These are phyloP conservation scores for Oligia strigilis DNA, from an alignment of 2,888 invertebrate genomes.

Conservation along the genomic window DNA sequence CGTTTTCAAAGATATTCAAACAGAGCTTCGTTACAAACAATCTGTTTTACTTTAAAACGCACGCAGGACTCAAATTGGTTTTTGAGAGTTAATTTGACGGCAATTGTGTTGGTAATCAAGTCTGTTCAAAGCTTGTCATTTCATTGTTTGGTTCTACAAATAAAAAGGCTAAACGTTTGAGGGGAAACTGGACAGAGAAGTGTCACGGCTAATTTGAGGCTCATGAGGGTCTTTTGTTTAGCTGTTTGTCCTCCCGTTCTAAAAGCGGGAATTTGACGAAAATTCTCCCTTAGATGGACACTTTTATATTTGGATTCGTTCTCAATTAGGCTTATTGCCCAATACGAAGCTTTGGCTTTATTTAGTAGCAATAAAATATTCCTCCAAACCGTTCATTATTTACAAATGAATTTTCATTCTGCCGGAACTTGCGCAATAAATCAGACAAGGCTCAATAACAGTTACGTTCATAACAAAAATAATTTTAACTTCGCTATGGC, in stretches of 20 bases:
- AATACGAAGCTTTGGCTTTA: neutral
- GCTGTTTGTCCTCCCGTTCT: slow-evolving; percentile 52
- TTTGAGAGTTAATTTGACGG: slow-evolving; percentile 58
- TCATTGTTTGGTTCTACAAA: slow-evolving; percentile 66
- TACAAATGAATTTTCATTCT: slow-evolving; percentile 37
- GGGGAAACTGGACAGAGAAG: slow-evolving; percentile 79
- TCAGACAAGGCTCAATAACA: slow-evolving; percentile 51
- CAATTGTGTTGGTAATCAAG: slow-evolving; percentile 60
- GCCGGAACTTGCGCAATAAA: slow-evolving; percentile 50
- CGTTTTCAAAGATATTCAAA: slow-evolving; percentile 60
- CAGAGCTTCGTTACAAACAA: slow-evolving; percentile 40
- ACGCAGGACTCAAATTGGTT: slow-evolving; percentile 52
- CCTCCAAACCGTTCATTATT: slow-evolving; percentile 14
- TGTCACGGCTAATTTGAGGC: slow-evolving; percentile 81
- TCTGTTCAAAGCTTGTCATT: slow-evolving; percentile 60
- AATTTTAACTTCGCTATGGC: slow-evolving; percentile 25
- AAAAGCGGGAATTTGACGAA: slow-evolving; percentile 12
- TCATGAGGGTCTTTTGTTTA: slow-evolving; percentile 67
- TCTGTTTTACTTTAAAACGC: slow-evolving; percentile 43
- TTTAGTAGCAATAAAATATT: slow-evolving; percentile 5
- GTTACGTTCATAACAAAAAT: slow-evolving; percentile 43
- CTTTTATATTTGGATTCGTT: slow-evolving; percentile 7
- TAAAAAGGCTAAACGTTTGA: slow-evolving; percentile 71
- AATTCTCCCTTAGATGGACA: neutral
- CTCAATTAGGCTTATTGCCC: neutral